Percentiles rank a stretch among this genome's conserved stretches.
Conservation (phyloP, 2,113 vertebrate genomes). For the Eleginops maclovinus region DNA sequence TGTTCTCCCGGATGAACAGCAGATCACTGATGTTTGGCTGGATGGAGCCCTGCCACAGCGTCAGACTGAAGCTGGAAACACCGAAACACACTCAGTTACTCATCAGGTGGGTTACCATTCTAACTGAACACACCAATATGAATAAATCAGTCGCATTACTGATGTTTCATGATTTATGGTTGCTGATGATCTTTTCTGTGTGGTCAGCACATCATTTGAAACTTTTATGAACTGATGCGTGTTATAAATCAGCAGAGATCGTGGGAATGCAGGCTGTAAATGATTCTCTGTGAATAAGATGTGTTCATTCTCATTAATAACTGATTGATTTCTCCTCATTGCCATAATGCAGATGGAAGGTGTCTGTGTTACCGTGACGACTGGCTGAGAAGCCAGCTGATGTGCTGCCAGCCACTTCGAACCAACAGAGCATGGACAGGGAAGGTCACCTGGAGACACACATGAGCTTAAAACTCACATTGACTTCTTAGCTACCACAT, state of each 20-base stretch:
- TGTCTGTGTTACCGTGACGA: conserved; percentile 82
- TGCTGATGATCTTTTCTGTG: no score
- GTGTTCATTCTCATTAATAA: not conserved
- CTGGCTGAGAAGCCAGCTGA: conserved; percentile 89
- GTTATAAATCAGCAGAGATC: not conserved
- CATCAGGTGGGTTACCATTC: not conserved
- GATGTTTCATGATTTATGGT: not conserved
- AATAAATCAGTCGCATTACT: not conserved
- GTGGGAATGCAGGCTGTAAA: not conserved
- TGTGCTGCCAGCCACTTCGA: conserved; percentile 84
- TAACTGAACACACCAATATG: not conserved
- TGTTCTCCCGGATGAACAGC: conserved; percentile 88
- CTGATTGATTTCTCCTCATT: not conserved
- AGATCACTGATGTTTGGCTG: conserved; percentile 86
- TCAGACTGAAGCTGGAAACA: conserved; percentile 86
- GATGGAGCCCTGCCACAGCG: conserved; percentile 85
- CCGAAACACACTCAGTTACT: not conserved
- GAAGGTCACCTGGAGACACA: conserved; percentile 81
- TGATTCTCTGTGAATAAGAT: not conserved
- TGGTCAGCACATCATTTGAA: no score
- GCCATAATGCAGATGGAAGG: not conserved
- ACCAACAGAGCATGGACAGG: conserved; percentile 83
- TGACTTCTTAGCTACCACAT: not conserved
- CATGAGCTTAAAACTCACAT: not conserved
- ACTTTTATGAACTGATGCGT: not conserved